Conservation (phyloP, 2,113 vertebrate species). For the Malurus melanocephalus region DNA sequence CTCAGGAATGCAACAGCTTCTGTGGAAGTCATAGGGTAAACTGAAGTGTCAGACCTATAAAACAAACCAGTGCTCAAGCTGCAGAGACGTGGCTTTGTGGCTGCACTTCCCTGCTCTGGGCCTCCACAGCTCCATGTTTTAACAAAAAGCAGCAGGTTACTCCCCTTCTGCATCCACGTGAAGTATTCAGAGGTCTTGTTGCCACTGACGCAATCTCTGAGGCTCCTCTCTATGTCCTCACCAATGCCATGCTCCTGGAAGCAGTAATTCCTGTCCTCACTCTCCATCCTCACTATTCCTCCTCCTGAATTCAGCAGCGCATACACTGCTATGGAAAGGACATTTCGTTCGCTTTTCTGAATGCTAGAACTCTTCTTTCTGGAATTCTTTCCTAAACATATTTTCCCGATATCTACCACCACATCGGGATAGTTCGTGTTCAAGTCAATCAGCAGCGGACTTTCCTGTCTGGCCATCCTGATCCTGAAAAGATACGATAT, state of each 20-base stretch:
- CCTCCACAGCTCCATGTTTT: conserved; percentile 39
- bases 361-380: neutral
- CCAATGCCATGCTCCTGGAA: conserved; percentile 19
- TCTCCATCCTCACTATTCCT: conserved; percentile 39
- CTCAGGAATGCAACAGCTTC: neutral
- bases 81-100: neutral
- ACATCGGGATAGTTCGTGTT: neutral
- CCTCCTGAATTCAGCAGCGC: conserved; percentile 63
- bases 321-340: conserved; percentile 21
- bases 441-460: neutral
- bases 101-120: neutral
- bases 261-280: neutral
- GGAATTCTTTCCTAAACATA: conserved; percentile 29
- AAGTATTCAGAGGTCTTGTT: neutral
- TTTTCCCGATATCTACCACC: neutral
- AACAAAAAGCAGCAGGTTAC: conserved; percentile 52
- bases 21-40: neutral
- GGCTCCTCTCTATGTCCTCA: conserved; percentile 32
- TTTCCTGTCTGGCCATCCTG: neutral
- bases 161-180: neutral
- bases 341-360: neutral
- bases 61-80: conserved; percentile 38
- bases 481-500: neutral
- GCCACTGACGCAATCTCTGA: conserved; percentile 2
- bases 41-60: neutral